These are phyloP conservation scores for Mugil cephalus DNA, from an alignment of 2,113 vertebrate genomes.

Conservation along the genomic window DNA sequence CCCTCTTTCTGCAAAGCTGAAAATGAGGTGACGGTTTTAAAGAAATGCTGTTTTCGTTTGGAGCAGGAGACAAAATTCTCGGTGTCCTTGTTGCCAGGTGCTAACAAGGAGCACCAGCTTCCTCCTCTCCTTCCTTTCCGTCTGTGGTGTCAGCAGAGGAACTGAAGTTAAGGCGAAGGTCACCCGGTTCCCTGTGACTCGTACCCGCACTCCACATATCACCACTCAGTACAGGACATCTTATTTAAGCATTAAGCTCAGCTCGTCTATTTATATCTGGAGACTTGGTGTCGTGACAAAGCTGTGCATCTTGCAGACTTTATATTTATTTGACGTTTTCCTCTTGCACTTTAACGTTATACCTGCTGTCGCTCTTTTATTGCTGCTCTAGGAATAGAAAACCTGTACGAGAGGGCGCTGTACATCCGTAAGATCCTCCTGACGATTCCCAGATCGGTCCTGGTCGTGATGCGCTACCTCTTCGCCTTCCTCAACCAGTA, in stretches of 20 bases:
- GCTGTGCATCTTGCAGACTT: too few species aligned
- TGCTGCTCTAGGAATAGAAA: constrained; percentile 91
- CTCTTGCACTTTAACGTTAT: background rate
- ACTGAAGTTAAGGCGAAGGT: constrained; percentile 12
- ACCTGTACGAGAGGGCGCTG: constrained; percentile 96
- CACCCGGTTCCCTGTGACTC: constrained; percentile 19
- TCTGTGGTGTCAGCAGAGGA: constrained; percentile 16
- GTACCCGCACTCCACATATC: background rate
- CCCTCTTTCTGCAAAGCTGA: background rate
- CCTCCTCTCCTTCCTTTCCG: constrained; percentile 14
- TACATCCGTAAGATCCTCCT: constrained; percentile 96
- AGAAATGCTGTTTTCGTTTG: constrained; percentile 10
- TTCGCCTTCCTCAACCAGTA: constrained; percentile 99
- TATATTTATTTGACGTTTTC: too few species aligned
- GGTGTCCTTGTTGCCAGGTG: background rate
- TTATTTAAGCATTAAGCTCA: background rate
- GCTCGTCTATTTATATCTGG: constrained; percentile 22
- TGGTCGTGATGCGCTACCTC: constrained; percentile 98
- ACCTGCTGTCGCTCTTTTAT: background rate
- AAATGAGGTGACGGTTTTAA: background rate
- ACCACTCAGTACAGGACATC: background rate
- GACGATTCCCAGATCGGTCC: constrained; percentile 94
- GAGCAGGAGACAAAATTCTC: constrained; percentile 6
- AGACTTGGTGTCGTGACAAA: background rate
- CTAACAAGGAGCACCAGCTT: background rate